These are phyloP conservation scores for Malurus cyaneus DNA, from an alignment of 2,113 vertebrate species.

Conservation along the genomic window DNA sequence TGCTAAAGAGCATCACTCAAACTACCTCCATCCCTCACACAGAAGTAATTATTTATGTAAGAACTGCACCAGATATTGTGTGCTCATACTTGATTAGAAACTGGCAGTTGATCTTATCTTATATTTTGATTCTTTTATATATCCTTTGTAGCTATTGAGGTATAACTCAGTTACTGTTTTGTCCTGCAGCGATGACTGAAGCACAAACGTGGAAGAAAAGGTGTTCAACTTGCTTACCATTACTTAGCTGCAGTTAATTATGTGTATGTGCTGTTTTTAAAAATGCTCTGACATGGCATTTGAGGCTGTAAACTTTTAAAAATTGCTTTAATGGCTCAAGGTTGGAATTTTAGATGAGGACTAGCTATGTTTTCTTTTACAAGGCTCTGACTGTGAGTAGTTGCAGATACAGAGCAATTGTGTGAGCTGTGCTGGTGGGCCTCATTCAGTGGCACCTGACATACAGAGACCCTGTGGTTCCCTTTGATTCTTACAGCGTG, in stretches of 20 bases:
- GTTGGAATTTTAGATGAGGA: not conserved
- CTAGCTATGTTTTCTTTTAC: not conserved
- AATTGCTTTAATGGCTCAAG: not conserved
- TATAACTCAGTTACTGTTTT: not conserved
- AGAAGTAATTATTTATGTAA: not conserved
- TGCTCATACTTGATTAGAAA: not conserved
- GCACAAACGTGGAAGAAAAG: not conserved
- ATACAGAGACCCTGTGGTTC: not conserved
- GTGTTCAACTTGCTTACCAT: not conserved
- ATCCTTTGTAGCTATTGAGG: not conserved
- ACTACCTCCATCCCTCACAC: not conserved
- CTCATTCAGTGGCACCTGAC: not conserved
- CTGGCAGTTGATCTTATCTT: not conserved
- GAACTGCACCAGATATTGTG: not conserved
- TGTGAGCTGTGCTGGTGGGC: not conserved
- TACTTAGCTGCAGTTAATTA: not conserved
- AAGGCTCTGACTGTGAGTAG: not conserved
- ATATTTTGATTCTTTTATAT: not conserved
- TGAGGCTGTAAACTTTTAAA: not conserved
- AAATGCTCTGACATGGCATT: not conserved
- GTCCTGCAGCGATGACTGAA: not conserved
- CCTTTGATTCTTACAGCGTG: not conserved
- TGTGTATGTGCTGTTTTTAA: not conserved
- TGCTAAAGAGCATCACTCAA: not conserved
- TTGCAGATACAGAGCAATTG: not conserved